Base-by-base conservation (phyloP, 2,797 vertebrate species). In the Hoplostethus mediterraneus region DNA sequence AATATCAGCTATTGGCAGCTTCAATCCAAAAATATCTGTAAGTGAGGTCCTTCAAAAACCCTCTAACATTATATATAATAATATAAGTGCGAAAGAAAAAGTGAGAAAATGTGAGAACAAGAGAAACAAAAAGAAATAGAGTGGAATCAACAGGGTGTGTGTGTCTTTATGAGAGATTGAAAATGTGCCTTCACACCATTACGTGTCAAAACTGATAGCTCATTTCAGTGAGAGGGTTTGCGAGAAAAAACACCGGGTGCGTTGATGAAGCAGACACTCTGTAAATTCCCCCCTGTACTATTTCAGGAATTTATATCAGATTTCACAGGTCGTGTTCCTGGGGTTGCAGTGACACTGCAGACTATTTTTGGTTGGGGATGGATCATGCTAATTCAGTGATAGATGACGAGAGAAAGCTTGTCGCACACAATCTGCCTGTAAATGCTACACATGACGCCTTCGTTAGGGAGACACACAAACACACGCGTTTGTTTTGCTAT, bases 271-370 rank as follows among this genome's bases (percentile, higher is more conserved):
- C 47, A 72, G 80, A 76, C 65, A 54, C 61, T 49, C 67, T 25
- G 47, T 67, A 14, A 75, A 63, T 56, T 67, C 67, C 21, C 72
- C 53, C 53, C 68, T 45, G 55, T 69, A 80, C 70, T 82, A 79
- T 81, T 86, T 72, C 63, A 62, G 63, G 73, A 45, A 14, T 30
- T 62, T 6, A 74, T 86, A 83, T 80, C 69, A 28, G 60, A 85
- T 82, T 87, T 88, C 80, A 86, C 85, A 87, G 71, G 67, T 88
- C 72, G 64, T 76, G 63, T 82, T 90, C 65, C 63, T 63, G 54
- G 61, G 80, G 56, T 61, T 73, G 36, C 73, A 73, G 38, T 14
- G 80, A 80, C 5, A 2, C 25, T 73, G 28, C 33, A 0, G 14
- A 70, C 73, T 87, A 85, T 87, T 88, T 85, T 72, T 38, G 75